Conservation (phyloP, 2,797 vertebrate species). For the Potorous gilbertii region DNA sequence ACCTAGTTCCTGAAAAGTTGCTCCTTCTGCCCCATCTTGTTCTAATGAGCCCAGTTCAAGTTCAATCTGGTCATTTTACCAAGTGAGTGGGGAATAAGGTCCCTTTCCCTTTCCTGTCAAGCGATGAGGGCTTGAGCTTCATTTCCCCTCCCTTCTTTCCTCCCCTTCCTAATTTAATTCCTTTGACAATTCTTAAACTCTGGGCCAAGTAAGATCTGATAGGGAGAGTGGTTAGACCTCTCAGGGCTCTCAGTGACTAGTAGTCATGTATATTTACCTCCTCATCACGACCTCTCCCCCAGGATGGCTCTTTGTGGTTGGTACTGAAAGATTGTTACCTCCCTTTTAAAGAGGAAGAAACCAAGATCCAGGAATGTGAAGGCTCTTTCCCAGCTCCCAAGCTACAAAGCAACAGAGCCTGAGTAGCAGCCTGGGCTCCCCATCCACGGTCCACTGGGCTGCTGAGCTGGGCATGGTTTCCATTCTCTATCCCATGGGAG, state of each 20-base stretch:
- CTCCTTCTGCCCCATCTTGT: background rate
- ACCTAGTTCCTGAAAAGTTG: background rate
- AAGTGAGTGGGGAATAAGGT: rapidly evolving
- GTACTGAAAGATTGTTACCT: background rate
- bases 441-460: background rate
- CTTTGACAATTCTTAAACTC: background rate
- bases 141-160: rapidly evolving
- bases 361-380: background rate
- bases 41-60: background rate
- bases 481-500: background rate
- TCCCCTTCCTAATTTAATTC: background rate
- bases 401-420: background rate
- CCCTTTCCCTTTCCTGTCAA: background rate
- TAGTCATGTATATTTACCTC: background rate
- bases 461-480: background rate
- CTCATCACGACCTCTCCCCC: background rate
- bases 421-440: background rate
- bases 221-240: background rate
- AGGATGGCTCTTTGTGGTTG: background rate
- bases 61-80: background rate
- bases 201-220: background rate
- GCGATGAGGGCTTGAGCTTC: too few relatives aligned
- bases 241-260: background rate
- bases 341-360: background rate
- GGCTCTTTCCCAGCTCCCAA: background rate